Evolutionary conservation across 2,113 vertebrate genomes (phyloP).

Genomic region (Gasterosteus aculeatus): DNA sequence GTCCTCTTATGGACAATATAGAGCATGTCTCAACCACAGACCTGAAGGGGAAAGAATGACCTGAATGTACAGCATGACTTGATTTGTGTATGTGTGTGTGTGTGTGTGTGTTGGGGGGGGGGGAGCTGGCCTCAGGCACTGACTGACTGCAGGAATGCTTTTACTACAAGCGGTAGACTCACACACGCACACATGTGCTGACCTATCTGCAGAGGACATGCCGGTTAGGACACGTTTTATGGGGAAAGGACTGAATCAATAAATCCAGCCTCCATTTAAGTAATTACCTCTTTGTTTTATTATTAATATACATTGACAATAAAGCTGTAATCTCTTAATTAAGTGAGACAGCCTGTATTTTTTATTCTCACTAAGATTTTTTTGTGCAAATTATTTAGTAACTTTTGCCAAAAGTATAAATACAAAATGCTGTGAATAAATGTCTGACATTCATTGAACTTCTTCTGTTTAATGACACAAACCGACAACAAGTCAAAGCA

Average conservation of each 20-base stretch:
- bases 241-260: conserved; percentile 34
- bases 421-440: neutral
- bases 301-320: neutral
- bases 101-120: conserved; percentile 40
- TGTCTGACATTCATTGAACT: too few relatives aligned
- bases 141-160: conserved; percentile 64
- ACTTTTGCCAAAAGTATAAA: neutral
- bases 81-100: conserved; percentile 20
- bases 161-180: conserved; percentile 53
- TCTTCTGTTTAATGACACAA: neutral
- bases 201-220: conserved; percentile 43
- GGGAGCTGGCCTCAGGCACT: conserved; percentile 50
- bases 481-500: neutral
- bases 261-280: conserved; percentile 10
- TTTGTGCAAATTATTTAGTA: neutral
- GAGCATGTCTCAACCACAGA: conserved; percentile 54
- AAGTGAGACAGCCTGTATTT: neutral
- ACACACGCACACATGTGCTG: conserved; percentile 29
- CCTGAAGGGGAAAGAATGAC: conserved; percentile 62
- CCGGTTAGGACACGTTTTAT: conserved; percentile 43
- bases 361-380: neutral
- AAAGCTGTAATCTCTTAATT: neutral
- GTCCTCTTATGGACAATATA: conserved; percentile 17
- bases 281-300: conserved; percentile 5
- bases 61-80: conserved; percentile 50